These are phyloP conservation scores for Catalaphyllia jardinei DNA, from an alignment of 64 coral and sea anemone genomes.

Conservation along the genomic window DNA sequence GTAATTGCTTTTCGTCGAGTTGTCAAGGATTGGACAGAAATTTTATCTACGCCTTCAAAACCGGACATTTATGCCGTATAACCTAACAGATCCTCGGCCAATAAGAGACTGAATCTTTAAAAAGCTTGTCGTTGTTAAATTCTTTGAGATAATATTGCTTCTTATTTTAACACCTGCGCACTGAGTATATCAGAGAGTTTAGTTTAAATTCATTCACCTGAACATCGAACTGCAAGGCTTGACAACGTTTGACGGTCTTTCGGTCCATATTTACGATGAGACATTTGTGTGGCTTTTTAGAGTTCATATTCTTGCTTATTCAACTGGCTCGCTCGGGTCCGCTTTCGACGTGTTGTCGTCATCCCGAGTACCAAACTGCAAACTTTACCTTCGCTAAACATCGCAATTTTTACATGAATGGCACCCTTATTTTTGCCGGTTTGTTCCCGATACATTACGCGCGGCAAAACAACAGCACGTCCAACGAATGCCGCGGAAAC, in stretches of 20 bases:
- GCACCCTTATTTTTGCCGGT: constrained; percentile 68
- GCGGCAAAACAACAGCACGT: constrained; percentile 12
- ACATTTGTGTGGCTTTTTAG: background rate
- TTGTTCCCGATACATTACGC: constrained; percentile 76
- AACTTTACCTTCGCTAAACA: background rate
- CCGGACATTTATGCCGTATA: background rate
- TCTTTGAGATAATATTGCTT: constrained; percentile 11
- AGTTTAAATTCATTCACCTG: background rate
- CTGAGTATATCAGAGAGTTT: constrained; percentile 16
- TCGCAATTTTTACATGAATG: constrained; percentile 45
- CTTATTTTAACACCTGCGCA: constrained; percentile 10
- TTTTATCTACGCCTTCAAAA: background rate
- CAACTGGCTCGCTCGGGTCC: background rate
- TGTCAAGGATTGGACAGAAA: background rate
- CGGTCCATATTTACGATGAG: constrained; percentile 5
- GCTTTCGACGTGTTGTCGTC: background rate
- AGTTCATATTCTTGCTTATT: background rate
- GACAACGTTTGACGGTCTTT: background rate
- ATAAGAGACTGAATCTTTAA: background rate
- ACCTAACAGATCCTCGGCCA: background rate
- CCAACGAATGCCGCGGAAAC: constrained; percentile 29
- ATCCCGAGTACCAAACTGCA: background rate
- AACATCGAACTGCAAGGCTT: background rate
- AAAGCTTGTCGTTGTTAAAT: background rate
- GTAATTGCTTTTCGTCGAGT: background rate